Percentiles rank a stretch among this genome's conserved stretches.
Conservation (phyloP, 2,797 vertebrate genomes). For the Lerista edwardsae region DNA sequence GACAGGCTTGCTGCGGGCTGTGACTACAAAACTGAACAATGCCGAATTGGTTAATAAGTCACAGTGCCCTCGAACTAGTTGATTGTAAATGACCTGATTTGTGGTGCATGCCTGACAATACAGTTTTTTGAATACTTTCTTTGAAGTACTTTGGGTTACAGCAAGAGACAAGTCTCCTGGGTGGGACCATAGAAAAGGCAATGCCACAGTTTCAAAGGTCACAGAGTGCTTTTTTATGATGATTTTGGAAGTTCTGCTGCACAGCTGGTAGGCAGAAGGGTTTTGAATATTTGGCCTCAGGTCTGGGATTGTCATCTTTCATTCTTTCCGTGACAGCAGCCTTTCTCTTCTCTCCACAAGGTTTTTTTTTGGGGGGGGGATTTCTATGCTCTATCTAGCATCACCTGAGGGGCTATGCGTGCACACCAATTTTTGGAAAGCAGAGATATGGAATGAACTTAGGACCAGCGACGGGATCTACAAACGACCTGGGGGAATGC, state of each 20-base stretch:
- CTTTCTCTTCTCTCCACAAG: not conserved
- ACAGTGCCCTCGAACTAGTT: slow-evolving; percentile 54
- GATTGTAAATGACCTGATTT: slow-evolving; percentile 72
- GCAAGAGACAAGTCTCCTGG: not conserved
- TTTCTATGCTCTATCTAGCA: too few species aligned
- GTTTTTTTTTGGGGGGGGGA: too few species aligned
- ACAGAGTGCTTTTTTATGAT: slow-evolving; percentile 25
- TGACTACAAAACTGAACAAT: slow-evolving; percentile 58
- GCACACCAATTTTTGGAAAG: too few species aligned
- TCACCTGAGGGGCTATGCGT: too few species aligned
- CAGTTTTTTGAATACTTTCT: slow-evolving; percentile 40
- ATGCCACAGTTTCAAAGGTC: slow-evolving; percentile 43
- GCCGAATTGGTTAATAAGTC: slow-evolving; percentile 69
- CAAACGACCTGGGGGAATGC: too few species aligned
- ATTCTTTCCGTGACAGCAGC: slow-evolving; percentile 36
- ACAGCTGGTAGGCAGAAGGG: slow-evolving; percentile 44
- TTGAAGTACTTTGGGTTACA: slow-evolving; percentile 46
- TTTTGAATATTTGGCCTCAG: slow-evolving; percentile 47
- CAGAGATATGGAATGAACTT: too few species aligned
- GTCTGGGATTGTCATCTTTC: slow-evolving; percentile 53
- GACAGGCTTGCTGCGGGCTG: slow-evolving; percentile 18
- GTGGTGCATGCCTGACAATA: slow-evolving; percentile 50
- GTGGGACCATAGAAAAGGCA: slow-evolving; percentile 47
- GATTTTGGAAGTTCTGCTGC: slow-evolving; percentile 6
- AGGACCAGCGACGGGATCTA: too few species aligned